Evolutionary conservation across 30 jellyfish, hydroid and myxozoan species (phyloP).

Genomic region (Turritopsis rubra): DNA sequence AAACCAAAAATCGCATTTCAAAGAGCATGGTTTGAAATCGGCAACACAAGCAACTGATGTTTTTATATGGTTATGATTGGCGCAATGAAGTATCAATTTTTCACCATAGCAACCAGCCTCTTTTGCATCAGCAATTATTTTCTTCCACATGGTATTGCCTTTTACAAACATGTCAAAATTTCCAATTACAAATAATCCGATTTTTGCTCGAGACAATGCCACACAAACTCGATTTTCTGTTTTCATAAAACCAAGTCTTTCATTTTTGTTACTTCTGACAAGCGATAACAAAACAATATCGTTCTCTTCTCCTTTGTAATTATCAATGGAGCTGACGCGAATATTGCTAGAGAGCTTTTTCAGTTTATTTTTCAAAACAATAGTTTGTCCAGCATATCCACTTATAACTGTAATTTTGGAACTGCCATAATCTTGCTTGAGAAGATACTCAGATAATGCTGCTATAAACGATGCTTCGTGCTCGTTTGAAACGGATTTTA

Average conservation of each 20-base stretch:
- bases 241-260: conserved; percentile 54
- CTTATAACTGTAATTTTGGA: conserved; percentile 59
- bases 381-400: conserved; percentile 54
- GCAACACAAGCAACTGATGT: conserved; percentile 15
- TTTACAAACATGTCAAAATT: conserved; percentile 40
- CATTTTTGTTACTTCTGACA: conserved; percentile 54
- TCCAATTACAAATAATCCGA: conserved; percentile 71
- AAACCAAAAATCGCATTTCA: conserved; percentile 35
- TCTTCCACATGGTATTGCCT: conserved; percentile 45
- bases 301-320: conserved; percentile 83
- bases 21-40: conserved; percentile 43
- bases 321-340: conserved; percentile 59
- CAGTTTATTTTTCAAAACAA: conserved; percentile 34
- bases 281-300: conserved; percentile 64
- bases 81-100: conserved; percentile 31
- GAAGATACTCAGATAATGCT: conserved; percentile 63
- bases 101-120: conserved; percentile 16
- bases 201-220: conserved; percentile 66
- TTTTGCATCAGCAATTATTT: conserved; percentile 25
- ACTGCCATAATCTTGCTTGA: conserved; percentile 63
- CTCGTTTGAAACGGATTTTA: conserved; percentile 34
- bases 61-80: conserved; percentile 45
- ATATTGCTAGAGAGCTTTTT: conserved; percentile 46
- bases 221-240: conserved; percentile 60
- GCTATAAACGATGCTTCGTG: conserved; percentile 59